Evolutionary conservation across 2,113 vertebrate species (phyloP), one percentile per base, ranked within the genome.

Genomic region (Aix galericulata): DNA sequence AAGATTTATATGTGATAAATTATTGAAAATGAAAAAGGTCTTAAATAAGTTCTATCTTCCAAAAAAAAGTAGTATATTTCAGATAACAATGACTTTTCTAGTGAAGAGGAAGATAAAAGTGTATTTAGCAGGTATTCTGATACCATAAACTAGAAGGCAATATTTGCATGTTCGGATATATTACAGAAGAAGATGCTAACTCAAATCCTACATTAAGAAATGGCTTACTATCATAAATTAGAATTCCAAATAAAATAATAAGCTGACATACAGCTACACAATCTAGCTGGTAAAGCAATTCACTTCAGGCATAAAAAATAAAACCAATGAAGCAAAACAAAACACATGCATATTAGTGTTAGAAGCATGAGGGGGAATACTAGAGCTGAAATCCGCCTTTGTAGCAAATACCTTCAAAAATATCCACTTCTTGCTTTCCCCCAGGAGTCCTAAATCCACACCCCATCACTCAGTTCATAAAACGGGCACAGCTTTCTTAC

Each of bases 1-100:
- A 93, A 97, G 94, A 98, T 97, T 98, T 97, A 97, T 97, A 97
- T 52, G 96, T 91, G 96, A 97, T 97, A 95, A 89, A 97, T 97
- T 96, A 98, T 86, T 98, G 94, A 94, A 94, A 97, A 97, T 87
- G 78, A 97, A 95, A 89, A 94, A 80, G 88, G 67, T 80, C 62
- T 95, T 97, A 96, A 95, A 96, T 94, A 95, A 56, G 80, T 93
- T 97, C 97, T 95, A 92, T 95, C 96, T 97, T 79, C 82, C 82
- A 95, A 95, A 95, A 85, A 73, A 92, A 38, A 94, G 89, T 55
- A 94, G 83, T 94, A 92, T 91, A 96, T 97, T 97, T 97, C 82
- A 79, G 63, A 50, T 91, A 96, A 96, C 94, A 97, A 94, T 91
- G 94, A 91, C 58, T 93, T 96, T 96, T 64, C 79, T 20, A 93